phyloP scores from a whole-genome alignment of 2,113 vertebrate species.

The Prolemur simus region DNA sequence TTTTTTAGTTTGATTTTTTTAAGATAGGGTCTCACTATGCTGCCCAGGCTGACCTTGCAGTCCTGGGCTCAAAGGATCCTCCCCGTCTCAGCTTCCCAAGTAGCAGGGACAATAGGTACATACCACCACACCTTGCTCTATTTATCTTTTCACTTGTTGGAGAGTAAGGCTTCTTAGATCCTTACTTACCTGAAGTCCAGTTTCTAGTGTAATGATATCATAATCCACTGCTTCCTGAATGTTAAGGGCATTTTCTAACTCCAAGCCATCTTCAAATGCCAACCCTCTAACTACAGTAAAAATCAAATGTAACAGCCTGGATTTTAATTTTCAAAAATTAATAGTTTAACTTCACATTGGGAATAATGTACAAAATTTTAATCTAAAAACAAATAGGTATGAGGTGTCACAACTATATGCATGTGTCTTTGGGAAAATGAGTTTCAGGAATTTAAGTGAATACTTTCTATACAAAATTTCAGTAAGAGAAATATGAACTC shows the following conservation, averaged over 20 bases:
- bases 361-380: neutral
- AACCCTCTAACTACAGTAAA: neutral
- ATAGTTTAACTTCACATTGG: neutral
- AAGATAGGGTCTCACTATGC: neutral
- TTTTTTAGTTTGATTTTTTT: no score
- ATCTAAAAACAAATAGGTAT: constrained; percentile 45
- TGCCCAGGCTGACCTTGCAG: neutral
- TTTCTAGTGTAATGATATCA: neutral
- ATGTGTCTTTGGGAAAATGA: constrained; percentile 48
- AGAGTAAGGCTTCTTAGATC: neutral
- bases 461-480: constrained; percentile 60
- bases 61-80: neutral
- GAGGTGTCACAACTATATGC: constrained; percentile 19
- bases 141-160: neutral
- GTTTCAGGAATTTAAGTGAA: neutral
- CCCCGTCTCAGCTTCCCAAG: neutral
- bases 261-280: neutral
- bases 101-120: neutral
- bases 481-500: constrained; percentile 53
- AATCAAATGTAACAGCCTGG: neutral
- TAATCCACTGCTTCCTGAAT: neutral
- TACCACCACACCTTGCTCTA: neutral
- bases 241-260: neutral
- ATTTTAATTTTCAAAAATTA: constrained; percentile 25
- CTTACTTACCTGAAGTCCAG: neutral